These are phyloP conservation scores for Climacteris rufus DNA, from an alignment of 2,113 vertebrate species.

Conservation along the genomic window DNA sequence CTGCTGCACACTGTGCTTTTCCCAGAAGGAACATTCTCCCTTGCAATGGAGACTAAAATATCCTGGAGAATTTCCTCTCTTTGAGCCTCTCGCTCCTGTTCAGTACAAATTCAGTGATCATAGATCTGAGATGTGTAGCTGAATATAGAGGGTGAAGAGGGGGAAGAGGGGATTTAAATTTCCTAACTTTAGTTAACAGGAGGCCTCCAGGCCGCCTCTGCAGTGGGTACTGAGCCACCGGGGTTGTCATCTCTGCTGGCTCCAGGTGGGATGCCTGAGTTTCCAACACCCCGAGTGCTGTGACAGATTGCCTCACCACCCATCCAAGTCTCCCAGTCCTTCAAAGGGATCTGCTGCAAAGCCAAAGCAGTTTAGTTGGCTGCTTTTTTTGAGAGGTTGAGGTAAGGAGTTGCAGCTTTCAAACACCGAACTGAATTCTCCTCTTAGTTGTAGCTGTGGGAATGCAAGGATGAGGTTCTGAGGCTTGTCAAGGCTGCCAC, in stretches of 20 bases:
- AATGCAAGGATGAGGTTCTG: background rate
- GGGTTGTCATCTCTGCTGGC: background rate
- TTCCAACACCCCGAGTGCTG: background rate
- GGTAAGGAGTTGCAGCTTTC: background rate
- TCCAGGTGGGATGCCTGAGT: background rate
- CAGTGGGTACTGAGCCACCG: rapidly evolving
- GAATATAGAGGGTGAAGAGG: background rate
- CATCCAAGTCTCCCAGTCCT: background rate
- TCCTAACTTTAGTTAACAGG: background rate
- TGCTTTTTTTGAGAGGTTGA: background rate
- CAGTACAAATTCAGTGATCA: background rate
- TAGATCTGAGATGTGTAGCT: background rate
- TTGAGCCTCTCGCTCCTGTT: background rate
- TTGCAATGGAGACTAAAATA: background rate
- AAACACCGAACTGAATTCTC: background rate
- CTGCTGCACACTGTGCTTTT: background rate
- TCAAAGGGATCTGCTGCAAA: background rate
- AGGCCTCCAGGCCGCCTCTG: rapidly evolving
- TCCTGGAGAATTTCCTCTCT: background rate
- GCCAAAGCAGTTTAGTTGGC: background rate
- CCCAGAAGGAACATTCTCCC: slow-evolving; percentile 1
- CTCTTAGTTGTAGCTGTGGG: background rate
- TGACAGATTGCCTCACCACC: background rate
- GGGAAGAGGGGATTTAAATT: background rate
- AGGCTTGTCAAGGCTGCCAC: background rate